Conservation (phyloP, 2,888 invertebrate species). For the Pristionchus exspectatus region DNA sequence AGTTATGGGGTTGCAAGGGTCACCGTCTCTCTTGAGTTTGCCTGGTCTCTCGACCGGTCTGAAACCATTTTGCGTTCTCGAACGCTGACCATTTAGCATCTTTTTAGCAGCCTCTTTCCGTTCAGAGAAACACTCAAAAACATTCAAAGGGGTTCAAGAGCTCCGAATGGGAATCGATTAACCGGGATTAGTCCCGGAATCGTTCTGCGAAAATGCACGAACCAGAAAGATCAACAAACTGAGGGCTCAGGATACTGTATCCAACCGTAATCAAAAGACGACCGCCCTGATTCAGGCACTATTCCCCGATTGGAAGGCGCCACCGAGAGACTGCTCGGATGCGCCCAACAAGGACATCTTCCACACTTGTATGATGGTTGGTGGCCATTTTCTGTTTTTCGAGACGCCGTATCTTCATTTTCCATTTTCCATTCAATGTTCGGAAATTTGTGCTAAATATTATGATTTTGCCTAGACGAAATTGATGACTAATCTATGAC, state of each 20-base stretch:
- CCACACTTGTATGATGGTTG: conserved; percentile 72
- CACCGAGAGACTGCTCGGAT: conserved; percentile 75
- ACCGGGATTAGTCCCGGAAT: background rate
- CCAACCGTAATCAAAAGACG: background rate
- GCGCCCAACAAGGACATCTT: conserved; percentile 73
- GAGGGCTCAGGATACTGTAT: background rate
- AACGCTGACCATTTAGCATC: background rate
- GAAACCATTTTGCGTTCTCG: background rate
- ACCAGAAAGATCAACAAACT: background rate
- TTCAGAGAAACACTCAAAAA: background rate
- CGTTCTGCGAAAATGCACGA: background rate
- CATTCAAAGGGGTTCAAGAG: conserved; percentile 10
- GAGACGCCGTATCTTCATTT: background rate
- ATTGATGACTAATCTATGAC: too few species aligned
- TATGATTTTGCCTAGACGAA: too few species aligned
- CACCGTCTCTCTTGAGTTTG: background rate
- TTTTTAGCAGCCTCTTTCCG: background rate
- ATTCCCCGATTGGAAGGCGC: conserved; percentile 56
- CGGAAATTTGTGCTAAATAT: too few species aligned
- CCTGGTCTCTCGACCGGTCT: too few species aligned
- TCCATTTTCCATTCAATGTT: too few species aligned
- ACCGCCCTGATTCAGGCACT: background rate
- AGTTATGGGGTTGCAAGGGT: conserved; percentile 7
- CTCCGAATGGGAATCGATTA: background rate
- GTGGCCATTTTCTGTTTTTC: background rate